Evolutionary conservation across 2,888 invertebrate genomes (phyloP).

Genomic region (Chloroclysta siterata): DNA sequence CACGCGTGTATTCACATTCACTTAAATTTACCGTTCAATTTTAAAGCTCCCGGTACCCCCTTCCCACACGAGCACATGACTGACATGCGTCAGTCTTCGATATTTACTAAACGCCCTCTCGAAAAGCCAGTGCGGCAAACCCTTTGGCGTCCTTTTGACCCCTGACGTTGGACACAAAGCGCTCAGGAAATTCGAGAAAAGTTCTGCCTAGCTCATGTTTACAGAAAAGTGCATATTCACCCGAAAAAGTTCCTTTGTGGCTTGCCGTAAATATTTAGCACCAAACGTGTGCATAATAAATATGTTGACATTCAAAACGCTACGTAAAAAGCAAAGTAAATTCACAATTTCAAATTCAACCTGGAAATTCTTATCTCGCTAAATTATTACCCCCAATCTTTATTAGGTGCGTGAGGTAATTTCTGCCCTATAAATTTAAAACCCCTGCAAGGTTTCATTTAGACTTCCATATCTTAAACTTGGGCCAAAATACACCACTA

Average conservation of each 20-base stretch:
- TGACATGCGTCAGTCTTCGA: slow-evolving; percentile 5
- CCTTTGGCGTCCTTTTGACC: slow-evolving; percentile 13
- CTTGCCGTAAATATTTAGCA: slow-evolving; percentile 3
- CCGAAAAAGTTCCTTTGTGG: neutral
- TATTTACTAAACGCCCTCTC: slow-evolving; percentile 11
- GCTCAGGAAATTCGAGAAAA: slow-evolving; percentile 3
- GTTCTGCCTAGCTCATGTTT: slow-evolving; percentile 5
- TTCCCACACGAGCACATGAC: neutral
- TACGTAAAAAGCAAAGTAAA: slow-evolving; percentile 1
- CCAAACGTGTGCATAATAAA: slow-evolving; percentile 5
- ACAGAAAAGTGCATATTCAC: slow-evolving; percentile 12
- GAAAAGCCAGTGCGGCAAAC: slow-evolving; percentile 11
- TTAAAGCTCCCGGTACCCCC: too few species aligned
- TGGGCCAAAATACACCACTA: neutral
- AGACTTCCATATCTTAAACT: slow-evolving; percentile 25
- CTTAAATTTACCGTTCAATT: too few species aligned
- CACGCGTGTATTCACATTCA: too few species aligned
- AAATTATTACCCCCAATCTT: slow-evolving; percentile 12
- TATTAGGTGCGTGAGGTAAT: slow-evolving; percentile 19
- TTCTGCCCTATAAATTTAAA: slow-evolving; percentile 18
- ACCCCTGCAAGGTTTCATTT: slow-evolving; percentile 12
- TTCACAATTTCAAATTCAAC: slow-evolving; percentile 7
- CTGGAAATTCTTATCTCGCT: slow-evolving; percentile 13
- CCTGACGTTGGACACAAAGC: slow-evolving; percentile 7
- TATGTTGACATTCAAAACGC: slow-evolving; percentile 6